These are phyloP conservation scores for Papilio helenus DNA, from an alignment of 1,140 invertebrate genomes.

Conservation along the genomic window DNA sequence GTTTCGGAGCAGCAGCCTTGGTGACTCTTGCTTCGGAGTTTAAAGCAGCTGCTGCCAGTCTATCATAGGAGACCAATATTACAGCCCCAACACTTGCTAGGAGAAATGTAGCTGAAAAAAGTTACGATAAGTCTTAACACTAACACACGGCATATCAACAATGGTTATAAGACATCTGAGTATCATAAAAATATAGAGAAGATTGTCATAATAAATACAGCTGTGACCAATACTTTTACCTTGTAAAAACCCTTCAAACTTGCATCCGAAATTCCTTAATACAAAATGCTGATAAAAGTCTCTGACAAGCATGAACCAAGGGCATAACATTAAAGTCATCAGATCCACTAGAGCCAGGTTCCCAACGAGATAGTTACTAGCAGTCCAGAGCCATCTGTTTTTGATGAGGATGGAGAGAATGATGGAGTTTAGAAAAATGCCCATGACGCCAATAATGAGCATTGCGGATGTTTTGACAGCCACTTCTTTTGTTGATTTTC, in stretches of 20 bases:
- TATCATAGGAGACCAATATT: slow-evolving; percentile 91
- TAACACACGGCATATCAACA: too few relatives aligned
- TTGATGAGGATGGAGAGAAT: slow-evolving; percentile 87
- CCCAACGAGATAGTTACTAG: slow-evolving; percentile 91
- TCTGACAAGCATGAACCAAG: slow-evolving; percentile 87
- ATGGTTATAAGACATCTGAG: too few relatives aligned
- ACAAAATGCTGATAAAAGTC: slow-evolving; percentile 91
- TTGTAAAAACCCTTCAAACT: slow-evolving; percentile 87
- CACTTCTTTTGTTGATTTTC: slow-evolving; percentile 84
- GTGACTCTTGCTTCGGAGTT: slow-evolving; percentile 87
- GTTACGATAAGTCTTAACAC: background rate
- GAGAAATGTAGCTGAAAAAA: slow-evolving; percentile 85
- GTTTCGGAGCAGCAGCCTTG: slow-evolving; percentile 83
- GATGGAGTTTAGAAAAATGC: slow-evolving; percentile 88
- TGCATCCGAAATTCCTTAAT: slow-evolving; percentile 87
- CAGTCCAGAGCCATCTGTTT: slow-evolving; percentile 88
- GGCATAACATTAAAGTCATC: slow-evolving; percentile 88
- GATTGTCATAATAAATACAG: background rate
- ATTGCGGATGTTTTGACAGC: slow-evolving; percentile 85
- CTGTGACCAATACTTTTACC: slow-evolving; percentile 69
- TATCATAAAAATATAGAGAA: background rate
- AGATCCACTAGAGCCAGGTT: slow-evolving; percentile 92
- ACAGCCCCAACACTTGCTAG: slow-evolving; percentile 90
- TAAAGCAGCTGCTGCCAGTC: slow-evolving; percentile 90
- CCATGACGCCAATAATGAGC: slow-evolving; percentile 85